Evolutionary conservation across 2,113 vertebrate genomes (phyloP).

Genomic region (Hippocampus comes): DNA sequence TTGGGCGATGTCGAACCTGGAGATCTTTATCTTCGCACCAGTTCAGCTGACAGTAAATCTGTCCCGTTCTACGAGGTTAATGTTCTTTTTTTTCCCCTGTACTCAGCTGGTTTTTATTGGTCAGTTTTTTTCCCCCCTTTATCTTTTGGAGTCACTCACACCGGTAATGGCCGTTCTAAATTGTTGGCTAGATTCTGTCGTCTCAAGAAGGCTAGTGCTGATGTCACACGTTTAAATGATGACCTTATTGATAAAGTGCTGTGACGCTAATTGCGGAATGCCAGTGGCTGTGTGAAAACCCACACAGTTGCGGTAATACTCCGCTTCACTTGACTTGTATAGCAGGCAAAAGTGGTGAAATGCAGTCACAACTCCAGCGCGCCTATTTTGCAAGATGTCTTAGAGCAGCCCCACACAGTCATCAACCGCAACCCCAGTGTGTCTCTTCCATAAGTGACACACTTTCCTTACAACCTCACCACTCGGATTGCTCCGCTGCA

Average conservation of each 20-base stretch:
- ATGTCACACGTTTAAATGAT: too few relatives aligned
- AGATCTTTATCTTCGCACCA: constrained; percentile 21
- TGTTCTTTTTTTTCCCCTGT: constrained; percentile 7
- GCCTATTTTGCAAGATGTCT: too few relatives aligned
- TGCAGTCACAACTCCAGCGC: too few relatives aligned
- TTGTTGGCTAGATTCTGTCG: background rate
- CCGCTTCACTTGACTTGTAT: too few relatives aligned
- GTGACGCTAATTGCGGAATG: too few relatives aligned
- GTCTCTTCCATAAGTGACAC: constrained; percentile 27
- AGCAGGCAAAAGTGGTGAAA: too few relatives aligned
- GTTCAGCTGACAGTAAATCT: constrained; percentile 31
- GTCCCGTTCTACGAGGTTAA: constrained; percentile 16
- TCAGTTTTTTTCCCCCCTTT: background rate
- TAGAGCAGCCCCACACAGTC: background rate
- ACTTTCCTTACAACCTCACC: constrained; percentile 19
- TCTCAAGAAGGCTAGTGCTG: background rate
- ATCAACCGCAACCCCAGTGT: constrained; percentile 3
- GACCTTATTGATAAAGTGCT: too few relatives aligned
- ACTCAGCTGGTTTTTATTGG: background rate
- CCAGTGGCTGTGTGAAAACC: too few relatives aligned
- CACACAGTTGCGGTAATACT: too few relatives aligned
- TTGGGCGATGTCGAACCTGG: constrained; percentile 9
- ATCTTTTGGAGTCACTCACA: background rate
- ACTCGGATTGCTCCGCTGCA: constrained; percentile 37
- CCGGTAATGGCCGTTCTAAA: background rate